Base-by-base conservation (phyloP, 1,140 invertebrate species). In the Magallana angulata region DNA sequence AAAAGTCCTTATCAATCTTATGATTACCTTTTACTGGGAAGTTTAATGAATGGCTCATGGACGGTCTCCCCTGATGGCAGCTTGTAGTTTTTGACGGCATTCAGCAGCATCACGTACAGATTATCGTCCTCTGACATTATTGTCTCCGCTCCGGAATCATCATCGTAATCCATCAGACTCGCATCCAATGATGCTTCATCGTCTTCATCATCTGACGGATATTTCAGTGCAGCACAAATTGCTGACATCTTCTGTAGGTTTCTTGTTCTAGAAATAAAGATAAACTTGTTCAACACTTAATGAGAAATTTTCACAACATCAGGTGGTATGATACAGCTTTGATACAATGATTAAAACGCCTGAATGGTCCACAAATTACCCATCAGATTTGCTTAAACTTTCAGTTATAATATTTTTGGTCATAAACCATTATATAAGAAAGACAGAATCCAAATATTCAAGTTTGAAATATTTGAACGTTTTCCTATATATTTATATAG, bases 31-130 rank as follows among this genome's bases (percentile, higher is more conserved):
- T 94, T 97, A 14, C 97, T 98, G 3, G 99, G 99, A 84, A 99
- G 95, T 92, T 98, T 98, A 96, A 98, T 97, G 94, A 99, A 98
- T 16, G 98, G 98, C 94, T 99, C 97, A 18, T 97, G 97, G 90
- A 99, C 95, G 1, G 86, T 87, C 64, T 94, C 95, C 96, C 97
- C 97, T 94, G 96, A 96, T 85, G 96, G 94, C 89, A 96, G 96
- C n/a, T 96, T 96, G 89, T 96, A 96, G 91, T 96, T 97, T 93
- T 96, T 96, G 18, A 98, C 96, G 85, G 96, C 96, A 92, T 97
- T 97, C 91, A 97, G 97, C 3, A 98, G 94, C 89, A 97, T 96
- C 97, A 97, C 98, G 85, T 90, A 90, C 4, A 91, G 90, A 60
- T 89, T 91, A 62, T 92, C 93, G 58, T 93, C 88, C 48, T 93